Evolutionary conservation across 2,797 vertebrate species (phyloP).

Genomic region (Thripadectes ignobilis): DNA sequence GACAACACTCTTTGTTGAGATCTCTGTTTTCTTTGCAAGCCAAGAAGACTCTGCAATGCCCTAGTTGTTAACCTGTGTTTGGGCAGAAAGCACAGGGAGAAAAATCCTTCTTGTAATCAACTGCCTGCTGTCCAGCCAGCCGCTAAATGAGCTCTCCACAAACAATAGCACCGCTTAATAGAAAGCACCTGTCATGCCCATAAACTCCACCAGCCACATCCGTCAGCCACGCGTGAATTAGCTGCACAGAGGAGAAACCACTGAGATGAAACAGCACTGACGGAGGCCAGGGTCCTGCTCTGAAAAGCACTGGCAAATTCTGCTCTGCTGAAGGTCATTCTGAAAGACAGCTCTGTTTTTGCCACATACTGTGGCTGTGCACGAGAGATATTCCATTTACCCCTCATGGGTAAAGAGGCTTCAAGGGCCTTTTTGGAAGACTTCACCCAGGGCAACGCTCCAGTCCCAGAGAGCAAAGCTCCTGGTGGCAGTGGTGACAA

Average conservation of each 20-base stretch:
- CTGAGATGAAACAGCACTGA: background rate
- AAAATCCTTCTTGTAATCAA: constrained; percentile 48
- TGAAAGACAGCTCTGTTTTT: background rate
- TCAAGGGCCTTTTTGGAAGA: background rate
- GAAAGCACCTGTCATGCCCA: constrained; percentile 53
- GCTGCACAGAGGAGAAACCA: constrained; percentile 24
- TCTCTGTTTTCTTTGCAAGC: background rate
- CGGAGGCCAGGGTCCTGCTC: constrained; percentile 4
- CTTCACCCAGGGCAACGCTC: background rate
- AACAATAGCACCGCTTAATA: constrained; percentile 53
- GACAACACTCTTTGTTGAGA: background rate
- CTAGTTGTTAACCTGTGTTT: background rate
- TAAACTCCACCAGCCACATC: constrained; percentile 46
- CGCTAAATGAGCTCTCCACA: constrained; percentile 59
- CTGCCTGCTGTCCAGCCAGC: constrained; percentile 54
- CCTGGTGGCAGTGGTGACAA: background rate
- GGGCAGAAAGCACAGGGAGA: constrained; percentile 5
- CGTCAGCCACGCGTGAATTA: constrained; percentile 26
- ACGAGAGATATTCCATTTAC: background rate
- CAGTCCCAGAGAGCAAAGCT: background rate
- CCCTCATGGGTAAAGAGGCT: background rate
- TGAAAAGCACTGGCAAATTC: background rate
- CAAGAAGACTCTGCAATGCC: background rate
- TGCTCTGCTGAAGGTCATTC: constrained; percentile 27
- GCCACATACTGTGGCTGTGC: background rate